Evolutionary conservation across 2,888 invertebrate species (phyloP).

Genomic region (Dasysyrphus albostriatus): DNA sequence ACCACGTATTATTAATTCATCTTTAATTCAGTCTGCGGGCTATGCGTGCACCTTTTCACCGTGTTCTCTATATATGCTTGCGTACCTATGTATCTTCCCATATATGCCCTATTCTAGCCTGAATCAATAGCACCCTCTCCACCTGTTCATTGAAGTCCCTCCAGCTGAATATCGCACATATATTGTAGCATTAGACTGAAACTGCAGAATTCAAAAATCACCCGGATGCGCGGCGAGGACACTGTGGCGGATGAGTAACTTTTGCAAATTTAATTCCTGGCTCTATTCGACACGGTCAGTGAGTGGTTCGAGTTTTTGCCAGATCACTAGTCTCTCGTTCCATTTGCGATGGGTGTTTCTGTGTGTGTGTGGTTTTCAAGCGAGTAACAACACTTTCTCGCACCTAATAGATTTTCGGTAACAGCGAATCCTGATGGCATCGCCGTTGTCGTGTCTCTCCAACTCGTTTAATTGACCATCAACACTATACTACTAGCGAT

Average conservation of each 20-base stretch:
- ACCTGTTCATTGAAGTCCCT: background rate
- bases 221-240: constrained; percentile 24
- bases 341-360: background rate
- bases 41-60: background rate
- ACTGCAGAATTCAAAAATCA: constrained; percentile 44
- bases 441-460: constrained; percentile 1
- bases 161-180: background rate
- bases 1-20: constrained; percentile 75
- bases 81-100: no score
- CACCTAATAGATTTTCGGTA: constrained; percentile 48
- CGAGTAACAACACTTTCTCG: constrained; percentile 25
- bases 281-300: constrained; percentile 46
- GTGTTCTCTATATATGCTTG: background rate
- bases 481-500: background rate
- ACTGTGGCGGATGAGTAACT: constrained; percentile 62
- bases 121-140: constrained; percentile 32
- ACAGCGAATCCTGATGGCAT: constrained; percentile 10
- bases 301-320: constrained; percentile 33
- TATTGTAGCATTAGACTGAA: constrained; percentile 15
- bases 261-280: constrained; percentile 64
- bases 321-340: constrained; percentile 19
- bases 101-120: background rate
- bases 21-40: constrained; percentile 69
- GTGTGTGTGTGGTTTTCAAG: background rate
- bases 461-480: constrained; percentile 47